phyloP scores from a whole-genome alignment of 2,888 invertebrate species.

The Nebria brevicollis region DNA sequence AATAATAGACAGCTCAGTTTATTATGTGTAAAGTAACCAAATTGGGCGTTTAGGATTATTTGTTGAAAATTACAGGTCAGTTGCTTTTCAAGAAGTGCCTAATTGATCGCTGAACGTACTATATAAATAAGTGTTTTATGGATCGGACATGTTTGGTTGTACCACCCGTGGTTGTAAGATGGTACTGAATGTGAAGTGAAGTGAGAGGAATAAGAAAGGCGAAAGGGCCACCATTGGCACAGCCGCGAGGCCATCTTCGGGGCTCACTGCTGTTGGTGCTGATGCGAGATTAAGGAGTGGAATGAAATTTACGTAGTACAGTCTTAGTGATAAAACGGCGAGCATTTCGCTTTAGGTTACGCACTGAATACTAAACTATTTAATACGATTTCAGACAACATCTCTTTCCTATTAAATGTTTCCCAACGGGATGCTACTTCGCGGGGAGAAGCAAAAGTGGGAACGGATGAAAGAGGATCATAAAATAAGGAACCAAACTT shows the following conservation, averaged over 20 bases:
- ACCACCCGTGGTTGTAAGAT: not conserved
- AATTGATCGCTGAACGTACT: not conserved
- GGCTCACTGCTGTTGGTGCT: not conserved
- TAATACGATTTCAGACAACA: conserved; percentile 43
- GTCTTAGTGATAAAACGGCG: conserved; percentile 42
- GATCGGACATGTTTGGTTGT: not conserved
- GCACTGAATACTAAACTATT: conserved; percentile 46
- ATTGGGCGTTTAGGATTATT: too few relatives aligned
- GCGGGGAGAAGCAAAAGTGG: conserved; percentile 3
- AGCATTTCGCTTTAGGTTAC: conserved; percentile 34
- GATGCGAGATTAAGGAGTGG: conserved; percentile 35
- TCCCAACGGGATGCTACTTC: conserved; percentile 27
- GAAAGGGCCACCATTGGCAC: not conserved
- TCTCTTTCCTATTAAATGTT: conserved; percentile 45
- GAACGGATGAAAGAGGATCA: not conserved
- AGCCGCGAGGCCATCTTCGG: not conserved
- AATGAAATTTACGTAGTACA: conserved; percentile 42
- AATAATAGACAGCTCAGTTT: too few relatives aligned
- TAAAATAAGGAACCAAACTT: not conserved
- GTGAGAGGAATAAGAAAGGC: not conserved
- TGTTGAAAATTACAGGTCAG: not conserved
- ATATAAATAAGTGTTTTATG: not conserved
- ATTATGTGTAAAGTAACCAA: too few relatives aligned
- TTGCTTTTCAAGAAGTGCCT: not conserved
- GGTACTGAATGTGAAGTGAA: not conserved